Base-by-base conservation (phyloP, 1,140 invertebrate genomes). In the Phymastichus coffea region DNA sequence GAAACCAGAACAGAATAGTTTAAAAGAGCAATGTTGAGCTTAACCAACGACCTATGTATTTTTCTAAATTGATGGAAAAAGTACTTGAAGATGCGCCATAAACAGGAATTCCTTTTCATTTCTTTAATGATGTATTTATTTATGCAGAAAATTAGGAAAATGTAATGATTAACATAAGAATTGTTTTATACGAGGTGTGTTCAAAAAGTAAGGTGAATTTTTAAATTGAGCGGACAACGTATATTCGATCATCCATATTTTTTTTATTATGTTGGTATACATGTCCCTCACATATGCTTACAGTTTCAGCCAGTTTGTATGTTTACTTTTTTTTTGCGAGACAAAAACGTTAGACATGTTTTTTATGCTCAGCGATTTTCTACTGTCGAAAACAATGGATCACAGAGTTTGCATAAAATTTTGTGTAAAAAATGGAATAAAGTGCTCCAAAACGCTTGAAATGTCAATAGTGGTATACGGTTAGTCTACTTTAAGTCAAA, bases 251-350 rank as follows among this genome's bases (percentile, higher is more conserved):
- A n/a, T n/a, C n/a, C n/a, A n/a, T n/a, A n/a, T n/a, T n/a, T n/a
- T n/a, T n/a, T n/a, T n/a, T n/a, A n/a, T n/a, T n/a, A n/a, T n/a
- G n/a, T n/a, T n/a, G n/a, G n/a, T n/a, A n/a, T n/a, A n/a, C n/a
- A n/a, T n/a, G n/a, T n/a, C n/a, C n/a, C n/a, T n/a, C n/a, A n/a
- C n/a, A n/a, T n/a, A n/a, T n/a, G n/a, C n/a, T n/a, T n/a, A n/a
- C n/a, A n/a, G 63, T n/a, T 23, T 58, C 28, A 57, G 20, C 1
- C n/a, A 66, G 35, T 64, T 75, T 8, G 49, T 66, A 20, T 70
- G 62, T 58, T 61, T 69, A 6, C n/a, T n/a, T n/a, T n/a, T n/a
- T n/a, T n/a, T n/a, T n/a, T n/a, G n/a, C n/a, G n/a, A n/a, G n/a
- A n/a, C n/a, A n/a, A n/a, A n/a, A n/a, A n/a, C n/a, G n/a, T n/a